These are phyloP conservation scores for Neoascia interrupta DNA, from an alignment of 2,888 invertebrate species.

Conservation along the genomic window DNA sequence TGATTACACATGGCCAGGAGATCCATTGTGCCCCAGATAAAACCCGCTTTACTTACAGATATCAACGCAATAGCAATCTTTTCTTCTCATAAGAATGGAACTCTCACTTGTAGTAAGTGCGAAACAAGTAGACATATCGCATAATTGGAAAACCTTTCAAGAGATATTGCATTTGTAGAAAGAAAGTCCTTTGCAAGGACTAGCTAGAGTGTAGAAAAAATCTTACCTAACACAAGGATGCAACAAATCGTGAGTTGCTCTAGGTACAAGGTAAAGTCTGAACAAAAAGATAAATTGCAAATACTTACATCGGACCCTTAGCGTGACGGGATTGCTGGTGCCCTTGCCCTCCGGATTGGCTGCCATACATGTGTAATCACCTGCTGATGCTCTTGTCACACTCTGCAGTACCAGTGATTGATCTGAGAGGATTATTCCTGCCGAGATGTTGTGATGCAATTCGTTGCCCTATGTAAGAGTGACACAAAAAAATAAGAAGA, in stretches of 20 bases:
- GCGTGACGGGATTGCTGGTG: constrained; percentile 85
- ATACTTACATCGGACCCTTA: constrained; percentile 86
- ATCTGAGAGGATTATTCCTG: constrained; percentile 91
- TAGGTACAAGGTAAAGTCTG: not conserved
- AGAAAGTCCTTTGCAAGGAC: constrained; percentile 28
- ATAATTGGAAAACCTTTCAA: constrained; percentile 57
- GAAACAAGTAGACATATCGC: not conserved
- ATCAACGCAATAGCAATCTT: not conserved
- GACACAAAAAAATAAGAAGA: not conserved
- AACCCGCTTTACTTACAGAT: not conserved
- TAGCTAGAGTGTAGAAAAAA: no score
- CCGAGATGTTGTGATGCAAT: constrained; percentile 89
- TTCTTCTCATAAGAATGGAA: constrained; percentile 40
- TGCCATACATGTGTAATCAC: constrained; percentile 92
- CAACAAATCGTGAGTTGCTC: constrained; percentile 50
- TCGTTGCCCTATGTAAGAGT: constrained; percentile 85
- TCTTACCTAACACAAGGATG: constrained; percentile 34
- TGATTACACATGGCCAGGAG: constrained; percentile 27
- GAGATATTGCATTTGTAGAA: no score
- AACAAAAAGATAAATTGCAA: constrained; percentile 29
- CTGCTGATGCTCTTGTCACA: constrained; percentile 90
- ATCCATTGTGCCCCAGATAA: constrained; percentile 8
- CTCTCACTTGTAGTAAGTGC: constrained; percentile 39
- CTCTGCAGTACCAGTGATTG: constrained; percentile 92
- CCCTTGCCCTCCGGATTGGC: constrained; percentile 92